Conservation (phyloP, 2,797 vertebrate genomes). For the Borostomias antarcticus region DNA sequence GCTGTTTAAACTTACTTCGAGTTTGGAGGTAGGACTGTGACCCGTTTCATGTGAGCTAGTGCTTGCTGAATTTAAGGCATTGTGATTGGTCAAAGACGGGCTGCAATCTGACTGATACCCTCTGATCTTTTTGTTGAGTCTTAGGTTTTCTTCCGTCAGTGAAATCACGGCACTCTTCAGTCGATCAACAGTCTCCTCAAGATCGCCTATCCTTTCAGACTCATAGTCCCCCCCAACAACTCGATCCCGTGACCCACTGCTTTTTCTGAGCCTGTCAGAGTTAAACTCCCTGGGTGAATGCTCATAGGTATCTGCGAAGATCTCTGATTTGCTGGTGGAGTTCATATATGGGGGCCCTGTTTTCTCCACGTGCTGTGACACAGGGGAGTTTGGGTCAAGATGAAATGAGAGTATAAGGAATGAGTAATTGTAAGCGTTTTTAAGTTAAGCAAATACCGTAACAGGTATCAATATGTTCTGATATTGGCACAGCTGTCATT, state of each 20-base stretch:
- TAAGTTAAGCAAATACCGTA: no score
- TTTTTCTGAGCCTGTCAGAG: background rate
- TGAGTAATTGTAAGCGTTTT: background rate
- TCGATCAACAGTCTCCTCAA: conserved; percentile 44
- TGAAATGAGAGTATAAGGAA: conserved; percentile 4
- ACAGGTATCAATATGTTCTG: no score
- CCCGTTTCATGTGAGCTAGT: conserved; percentile 2
- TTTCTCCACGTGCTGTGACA: conserved; percentile 4
- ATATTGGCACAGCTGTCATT: background rate
- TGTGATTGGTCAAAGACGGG: background rate
- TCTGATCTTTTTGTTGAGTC: conserved; percentile 56
- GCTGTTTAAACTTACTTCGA: conserved; percentile 15
- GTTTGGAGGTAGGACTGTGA: conserved; percentile 12
- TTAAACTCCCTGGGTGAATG: conserved; percentile 41
- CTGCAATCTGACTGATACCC: conserved; percentile 23
- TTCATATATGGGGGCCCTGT: background rate
- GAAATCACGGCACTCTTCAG: conserved; percentile 33
- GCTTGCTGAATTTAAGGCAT: background rate
- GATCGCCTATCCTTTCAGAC: conserved; percentile 52
- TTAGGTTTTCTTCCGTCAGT: conserved; percentile 47
- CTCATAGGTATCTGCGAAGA: conserved; percentile 32
- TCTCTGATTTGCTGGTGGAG: conserved; percentile 25
- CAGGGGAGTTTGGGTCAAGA: background rate
- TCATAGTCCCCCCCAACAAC: conserved; percentile 49
- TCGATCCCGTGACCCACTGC: conserved; percentile 1